A percentile compares a stretch with the other conserved stretches of the same genome.
Conservation (phyloP, 2,113 vertebrate genomes). For the Ciconia maguari region DNA sequence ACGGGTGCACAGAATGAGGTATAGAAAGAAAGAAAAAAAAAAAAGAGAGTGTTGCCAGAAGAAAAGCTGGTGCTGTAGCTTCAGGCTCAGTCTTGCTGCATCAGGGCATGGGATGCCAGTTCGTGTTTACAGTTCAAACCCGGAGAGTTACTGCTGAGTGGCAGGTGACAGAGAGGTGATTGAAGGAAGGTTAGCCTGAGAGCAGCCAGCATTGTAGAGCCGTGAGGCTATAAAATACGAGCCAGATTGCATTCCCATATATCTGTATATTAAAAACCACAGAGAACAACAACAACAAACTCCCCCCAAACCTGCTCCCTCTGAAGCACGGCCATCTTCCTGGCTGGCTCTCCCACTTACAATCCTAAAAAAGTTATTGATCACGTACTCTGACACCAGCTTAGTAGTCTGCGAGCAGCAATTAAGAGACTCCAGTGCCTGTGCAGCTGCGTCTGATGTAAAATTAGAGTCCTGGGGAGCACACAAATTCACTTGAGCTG, state of each 20-base stretch:
- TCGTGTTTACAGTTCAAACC: too few species aligned
- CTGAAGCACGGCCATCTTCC: accelerated
- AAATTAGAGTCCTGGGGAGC: background rate
- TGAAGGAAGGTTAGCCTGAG: background rate
- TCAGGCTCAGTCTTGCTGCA: accelerated
- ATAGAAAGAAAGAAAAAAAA: background rate
- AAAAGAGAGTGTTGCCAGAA: background rate
- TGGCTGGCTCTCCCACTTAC: background rate
- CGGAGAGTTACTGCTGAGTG: background rate
- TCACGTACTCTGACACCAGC: background rate
- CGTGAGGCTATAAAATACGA: background rate
- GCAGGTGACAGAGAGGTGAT: background rate
- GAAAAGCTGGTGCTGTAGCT: background rate
- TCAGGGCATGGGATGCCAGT: accelerated
- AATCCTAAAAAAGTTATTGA: background rate
- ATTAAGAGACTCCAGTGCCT: background rate
- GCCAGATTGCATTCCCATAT: background rate
- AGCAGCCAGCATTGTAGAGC: background rate
- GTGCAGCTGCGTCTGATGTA: background rate
- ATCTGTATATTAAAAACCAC: background rate
- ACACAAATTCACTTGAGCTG: background rate
- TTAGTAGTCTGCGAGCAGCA: background rate
- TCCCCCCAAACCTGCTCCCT: background rate
- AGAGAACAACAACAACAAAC: background rate
- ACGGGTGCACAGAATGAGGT: background rate